Evolutionary conservation across 1,140 invertebrate genomes (phyloP), one percentile per base, ranked within the genome.

Genomic region (Laodelphax striatellus): DNA sequence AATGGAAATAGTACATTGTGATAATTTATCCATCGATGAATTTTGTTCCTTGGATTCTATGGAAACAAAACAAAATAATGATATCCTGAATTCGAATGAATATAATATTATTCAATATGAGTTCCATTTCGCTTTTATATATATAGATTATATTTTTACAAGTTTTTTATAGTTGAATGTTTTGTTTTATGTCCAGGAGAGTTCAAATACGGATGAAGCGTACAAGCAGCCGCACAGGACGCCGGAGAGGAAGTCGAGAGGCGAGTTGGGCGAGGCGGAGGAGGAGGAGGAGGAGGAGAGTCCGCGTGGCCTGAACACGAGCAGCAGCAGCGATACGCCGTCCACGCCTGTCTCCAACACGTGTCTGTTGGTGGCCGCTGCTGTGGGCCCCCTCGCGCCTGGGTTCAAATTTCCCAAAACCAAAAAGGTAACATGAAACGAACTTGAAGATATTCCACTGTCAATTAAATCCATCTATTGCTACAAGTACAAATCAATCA

Each of bases 341-440:
- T 76, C 80, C 28, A 80, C 81, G 1, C 80, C 80, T 0, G 60
- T 82, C 1, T 82, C 80, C 0, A 87, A 87, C 1, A 86, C 87
- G 1, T 90, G 87, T 69, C 70, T 89, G 1, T 67, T 91, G 17
- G 86, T 90, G 2, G 87, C 88, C 56, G 87, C 88, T 0, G 87
- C 87, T 1, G 87, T 90, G 9, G 87, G 86, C 4, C 87, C 87
- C 0, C 70, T 90, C 0, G 85, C 86, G 50, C 82, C 81, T 3
- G 82, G 80, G 16, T 90, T 90, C 68, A 90, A 90, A 71, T 86
- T 93, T 70, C 88, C 90, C 0, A 94, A 95, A 76, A 94, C 91
- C 0, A 94, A 94, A 71, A 94, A 94, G 73, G 82, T 81, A 56
- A 68, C 52, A 59, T 24, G 31, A 58, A n/a, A 14, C 21, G 14